A percentile compares a stretch with the other conserved stretches of the same genome.
These are phyloP conservation scores for Notospermus geniculatus DNA, from an alignment of 1,140 invertebrate genomes.

Conservation along the genomic window DNA sequence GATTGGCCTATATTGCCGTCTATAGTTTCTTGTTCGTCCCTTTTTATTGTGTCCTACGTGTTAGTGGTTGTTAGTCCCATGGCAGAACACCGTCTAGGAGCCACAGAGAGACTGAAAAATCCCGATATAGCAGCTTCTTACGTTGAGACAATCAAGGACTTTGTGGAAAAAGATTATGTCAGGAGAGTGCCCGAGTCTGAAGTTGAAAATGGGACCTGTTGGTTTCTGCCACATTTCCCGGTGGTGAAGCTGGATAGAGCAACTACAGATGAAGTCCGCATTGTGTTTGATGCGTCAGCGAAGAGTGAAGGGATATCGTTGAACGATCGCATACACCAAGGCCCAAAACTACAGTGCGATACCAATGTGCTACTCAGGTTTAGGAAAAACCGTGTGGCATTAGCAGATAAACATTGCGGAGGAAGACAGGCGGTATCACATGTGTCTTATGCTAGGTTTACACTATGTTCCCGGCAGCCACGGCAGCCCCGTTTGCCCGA, in stretches of 20 bases:
- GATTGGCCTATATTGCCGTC: no score
- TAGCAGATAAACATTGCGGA: constrained; percentile 11
- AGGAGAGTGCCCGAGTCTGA: constrained; percentile 6
- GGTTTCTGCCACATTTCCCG: constrained; percentile 26
- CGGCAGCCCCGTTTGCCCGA: no score
- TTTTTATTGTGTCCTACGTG: no score
- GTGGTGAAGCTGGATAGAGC: constrained; percentile 14
- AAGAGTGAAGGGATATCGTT: constrained; percentile 14
- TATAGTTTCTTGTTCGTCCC: no score
- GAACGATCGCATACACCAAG: constrained; percentile 20
- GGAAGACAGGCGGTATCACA: constrained; percentile 15
- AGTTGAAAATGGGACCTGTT: not conserved
- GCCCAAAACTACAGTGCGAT: constrained; percentile 49
- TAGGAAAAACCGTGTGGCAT: constrained; percentile 21
- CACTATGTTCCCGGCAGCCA: no score
- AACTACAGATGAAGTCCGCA: constrained; percentile 22
- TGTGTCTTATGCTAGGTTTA: constrained; percentile 18
- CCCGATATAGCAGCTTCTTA: constrained; percentile 9
- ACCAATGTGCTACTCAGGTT: constrained; percentile 31
- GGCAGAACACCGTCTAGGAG: no score
- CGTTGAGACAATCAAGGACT: constrained; percentile 16
- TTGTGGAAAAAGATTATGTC: constrained; percentile 24
- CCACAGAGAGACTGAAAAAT: no score
- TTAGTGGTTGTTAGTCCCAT: no score
- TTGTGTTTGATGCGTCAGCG: constrained; percentile 26